Conservation (phyloP, 1,140 invertebrate genomes). For the Saccostrea cuccullata region DNA sequence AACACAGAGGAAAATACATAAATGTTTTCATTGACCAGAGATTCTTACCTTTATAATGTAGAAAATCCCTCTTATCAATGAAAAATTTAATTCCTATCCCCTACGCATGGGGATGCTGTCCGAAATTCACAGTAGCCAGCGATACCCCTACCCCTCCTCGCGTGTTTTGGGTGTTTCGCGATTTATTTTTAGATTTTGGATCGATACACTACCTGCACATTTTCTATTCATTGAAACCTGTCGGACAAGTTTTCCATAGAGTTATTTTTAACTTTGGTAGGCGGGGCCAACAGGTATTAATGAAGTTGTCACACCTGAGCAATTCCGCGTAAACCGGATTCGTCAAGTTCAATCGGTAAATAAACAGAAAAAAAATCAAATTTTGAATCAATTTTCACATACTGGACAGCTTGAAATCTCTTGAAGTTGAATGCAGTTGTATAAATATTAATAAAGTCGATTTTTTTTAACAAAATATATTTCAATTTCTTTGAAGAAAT, state of each 20-base stretch:
- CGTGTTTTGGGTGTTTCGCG: constrained; percentile 20
- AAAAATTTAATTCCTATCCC: neutral
- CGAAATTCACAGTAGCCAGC: neutral
- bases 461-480: no score
- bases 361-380: no score
- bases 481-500: no score
- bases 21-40: neutral
- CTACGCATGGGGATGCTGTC: neutral
- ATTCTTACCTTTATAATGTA: neutral
- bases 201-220: constrained; percentile 36
- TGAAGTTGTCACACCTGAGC: constrained; percentile 12
- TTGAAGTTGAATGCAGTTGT: no score
- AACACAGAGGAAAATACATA: neutral
- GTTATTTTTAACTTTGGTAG: constrained; percentile 41
- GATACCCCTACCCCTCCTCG: neutral
- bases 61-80: neutral
- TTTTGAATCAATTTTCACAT: no score
- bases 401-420: no score
- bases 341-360: neutral
- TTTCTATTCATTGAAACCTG: constrained; percentile 56
- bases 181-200: constrained; percentile 31
- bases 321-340: neutral
- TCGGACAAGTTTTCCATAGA: constrained; percentile 58
- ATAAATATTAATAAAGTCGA: no score
- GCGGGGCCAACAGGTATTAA: constrained; percentile 38